phyloP scores from a whole-genome alignment of 2,113 vertebrate genomes.

The Petrocephalus zakoni region DNA sequence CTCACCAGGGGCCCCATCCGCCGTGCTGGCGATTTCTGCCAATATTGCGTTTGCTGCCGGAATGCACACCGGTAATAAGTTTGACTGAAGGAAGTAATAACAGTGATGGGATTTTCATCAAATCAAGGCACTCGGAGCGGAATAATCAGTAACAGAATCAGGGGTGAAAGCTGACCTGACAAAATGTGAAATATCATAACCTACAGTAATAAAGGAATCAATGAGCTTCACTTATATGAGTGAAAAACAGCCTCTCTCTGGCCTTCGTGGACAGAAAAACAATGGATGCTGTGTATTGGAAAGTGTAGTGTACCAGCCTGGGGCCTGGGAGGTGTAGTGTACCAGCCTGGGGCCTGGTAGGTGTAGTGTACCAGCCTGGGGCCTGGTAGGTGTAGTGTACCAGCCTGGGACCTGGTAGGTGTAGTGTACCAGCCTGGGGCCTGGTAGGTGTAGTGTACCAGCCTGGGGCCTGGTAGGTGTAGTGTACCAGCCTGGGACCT shows the following conservation, averaged over 20 bases:
- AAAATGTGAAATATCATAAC: slow-evolving; percentile 61
- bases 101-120: slow-evolving; percentile 49
- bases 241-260: slow-evolving; percentile 25
- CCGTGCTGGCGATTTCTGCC: background rate
- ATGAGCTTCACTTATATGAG: slow-evolving; percentile 44
- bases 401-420: background rate
- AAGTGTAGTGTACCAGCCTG: background rate
- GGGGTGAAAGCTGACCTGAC: slow-evolving; percentile 53
- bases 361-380: background rate
- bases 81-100: slow-evolving; percentile 58
- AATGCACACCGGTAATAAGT: slow-evolving; percentile 45
- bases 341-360: background rate
- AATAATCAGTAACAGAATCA: slow-evolving; percentile 64
- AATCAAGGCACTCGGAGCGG: slow-evolving; percentile 52
- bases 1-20: background rate
- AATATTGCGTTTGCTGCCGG: background rate
- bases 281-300: background rate
- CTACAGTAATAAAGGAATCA: slow-evolving; percentile 56
- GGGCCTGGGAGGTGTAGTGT: background rate
- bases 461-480: too few species aligned
- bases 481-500: too few species aligned
- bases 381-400: too few species aligned
- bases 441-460: too few species aligned
- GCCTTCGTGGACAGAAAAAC: background rate
- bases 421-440: too few species aligned